Conservation (phyloP, 2,797 vertebrate species). For the Sebastes trivittatus region DNA sequence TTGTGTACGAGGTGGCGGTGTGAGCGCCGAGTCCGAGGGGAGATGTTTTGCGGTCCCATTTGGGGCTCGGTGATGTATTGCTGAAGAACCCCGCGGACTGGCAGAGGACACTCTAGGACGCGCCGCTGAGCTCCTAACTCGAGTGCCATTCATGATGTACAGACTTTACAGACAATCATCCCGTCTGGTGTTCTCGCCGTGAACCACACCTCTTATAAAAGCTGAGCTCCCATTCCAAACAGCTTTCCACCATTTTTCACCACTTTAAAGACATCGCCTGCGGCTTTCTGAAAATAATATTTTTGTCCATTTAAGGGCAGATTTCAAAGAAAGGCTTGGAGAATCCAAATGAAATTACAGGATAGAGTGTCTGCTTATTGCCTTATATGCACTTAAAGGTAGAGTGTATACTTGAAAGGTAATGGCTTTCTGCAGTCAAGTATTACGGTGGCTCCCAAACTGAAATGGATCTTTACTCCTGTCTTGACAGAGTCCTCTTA, state of each 20-base stretch:
- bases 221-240: constrained; percentile 16
- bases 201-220: constrained; percentile 26
- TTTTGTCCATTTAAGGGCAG: constrained; percentile 65
- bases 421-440: constrained; percentile 74
- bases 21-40: constrained; percentile 60
- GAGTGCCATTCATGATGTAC: neutral
- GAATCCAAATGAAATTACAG: constrained; percentile 71
- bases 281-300: constrained; percentile 55
- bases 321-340: constrained; percentile 64
- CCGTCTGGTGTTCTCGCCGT: constrained; percentile 10
- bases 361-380: constrained; percentile 70
- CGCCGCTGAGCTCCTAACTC: constrained; percentile 7
- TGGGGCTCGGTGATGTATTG: constrained; percentile 39
- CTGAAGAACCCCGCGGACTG: constrained; percentile 20
- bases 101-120: constrained; percentile 52
- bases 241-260: constrained; percentile 15
- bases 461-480: constrained; percentile 77
- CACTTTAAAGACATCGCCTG: constrained; percentile 36
- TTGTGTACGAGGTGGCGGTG: constrained; percentile 51
- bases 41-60: constrained; percentile 56
- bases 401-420: constrained; percentile 68
- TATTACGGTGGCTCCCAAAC: constrained; percentile 57
- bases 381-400: constrained; percentile 78
- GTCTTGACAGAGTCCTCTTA: constrained; percentile 73
- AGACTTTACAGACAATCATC: constrained; percentile 14